These are phyloP conservation scores for Sacculina carcini DNA, from an alignment of 2,888 invertebrate genomes.

Conservation along the genomic window DNA sequence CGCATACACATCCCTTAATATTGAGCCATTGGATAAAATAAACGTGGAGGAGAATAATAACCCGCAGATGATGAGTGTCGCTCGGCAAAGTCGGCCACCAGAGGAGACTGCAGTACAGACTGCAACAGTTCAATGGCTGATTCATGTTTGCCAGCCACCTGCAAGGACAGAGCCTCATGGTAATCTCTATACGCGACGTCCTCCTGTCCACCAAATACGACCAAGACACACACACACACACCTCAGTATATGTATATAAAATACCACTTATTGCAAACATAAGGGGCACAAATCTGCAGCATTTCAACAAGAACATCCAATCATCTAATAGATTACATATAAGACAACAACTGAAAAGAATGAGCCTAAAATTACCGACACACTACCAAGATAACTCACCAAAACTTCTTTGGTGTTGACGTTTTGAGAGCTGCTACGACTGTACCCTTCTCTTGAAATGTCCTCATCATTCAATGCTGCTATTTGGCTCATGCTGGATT, in stretches of 20 bases:
- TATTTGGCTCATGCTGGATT: constrained; percentile 11
- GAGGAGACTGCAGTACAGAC: background rate
- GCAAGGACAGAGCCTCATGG: background rate
- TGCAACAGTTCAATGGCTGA: background rate
- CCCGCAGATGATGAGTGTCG: background rate
- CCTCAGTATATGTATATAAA: background rate
- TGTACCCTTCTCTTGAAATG: constrained; percentile 11
- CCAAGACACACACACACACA: background rate
- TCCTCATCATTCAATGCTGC: constrained; percentile 11
- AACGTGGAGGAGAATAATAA: no score
- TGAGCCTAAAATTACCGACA: background rate
- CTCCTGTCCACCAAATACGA: background rate
- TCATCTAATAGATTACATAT: background rate
- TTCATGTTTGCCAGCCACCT: background rate
- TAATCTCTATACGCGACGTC: background rate
- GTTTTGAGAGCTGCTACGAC: no score
- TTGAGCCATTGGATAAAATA: no score
- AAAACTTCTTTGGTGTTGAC: constrained; percentile 11
- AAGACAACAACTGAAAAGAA: background rate
- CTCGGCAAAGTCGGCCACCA: background rate
- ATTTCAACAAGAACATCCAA: no score
- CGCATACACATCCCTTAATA: no score
- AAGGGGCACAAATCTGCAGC: no score
- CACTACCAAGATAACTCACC: constrained; percentile 9
- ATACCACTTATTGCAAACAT: no score